Percentiles rank a stretch among this genome's conserved stretches.
Evolutionary conservation across 2,888 invertebrate species (phyloP).

Genomic region (Apomyelois bistriatella): DNA sequence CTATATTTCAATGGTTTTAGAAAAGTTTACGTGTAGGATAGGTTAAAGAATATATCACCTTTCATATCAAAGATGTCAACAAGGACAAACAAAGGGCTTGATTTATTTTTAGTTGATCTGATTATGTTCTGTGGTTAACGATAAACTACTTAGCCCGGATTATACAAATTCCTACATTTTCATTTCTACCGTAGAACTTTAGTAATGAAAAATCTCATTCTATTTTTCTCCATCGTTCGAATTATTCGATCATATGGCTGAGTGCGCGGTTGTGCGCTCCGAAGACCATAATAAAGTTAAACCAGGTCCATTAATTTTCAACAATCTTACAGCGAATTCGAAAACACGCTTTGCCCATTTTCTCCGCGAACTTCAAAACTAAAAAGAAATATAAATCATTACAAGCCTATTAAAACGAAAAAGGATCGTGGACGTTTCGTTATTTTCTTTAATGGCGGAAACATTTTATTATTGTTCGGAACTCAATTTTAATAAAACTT

Average conservation of each 20-base stretch:
- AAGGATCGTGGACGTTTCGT: conserved; percentile 3
- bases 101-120: too few species aligned
- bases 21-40: too few species aligned
- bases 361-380: conserved; percentile 23
- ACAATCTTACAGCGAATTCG: conserved; percentile 42
- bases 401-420: conserved; percentile 8
- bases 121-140: too few species aligned
- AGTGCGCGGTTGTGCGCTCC: conserved; percentile 54
- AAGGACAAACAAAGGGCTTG: too few species aligned
- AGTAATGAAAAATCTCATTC: conserved; percentile 53
- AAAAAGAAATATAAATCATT: conserved; percentile 20
- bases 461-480: conserved; percentile 9
- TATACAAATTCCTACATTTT: too few species aligned
- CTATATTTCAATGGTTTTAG: too few species aligned
- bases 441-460: conserved; percentile 3
- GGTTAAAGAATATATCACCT: too few species aligned
- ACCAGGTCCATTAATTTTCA: conserved; percentile 55
- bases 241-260: conserved; percentile 63
- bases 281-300: conserved; percentile 57
- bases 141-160: too few species aligned
- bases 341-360: conserved; percentile 37
- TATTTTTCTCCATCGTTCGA: conserved; percentile 58
- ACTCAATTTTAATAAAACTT: conserved; percentile 2
- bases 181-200: conserved; percentile 24
- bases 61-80: too few species aligned